phyloP scores from a whole-genome alignment of 2,888 invertebrate genomes.

The Caenorhabditis angaria region DNA sequence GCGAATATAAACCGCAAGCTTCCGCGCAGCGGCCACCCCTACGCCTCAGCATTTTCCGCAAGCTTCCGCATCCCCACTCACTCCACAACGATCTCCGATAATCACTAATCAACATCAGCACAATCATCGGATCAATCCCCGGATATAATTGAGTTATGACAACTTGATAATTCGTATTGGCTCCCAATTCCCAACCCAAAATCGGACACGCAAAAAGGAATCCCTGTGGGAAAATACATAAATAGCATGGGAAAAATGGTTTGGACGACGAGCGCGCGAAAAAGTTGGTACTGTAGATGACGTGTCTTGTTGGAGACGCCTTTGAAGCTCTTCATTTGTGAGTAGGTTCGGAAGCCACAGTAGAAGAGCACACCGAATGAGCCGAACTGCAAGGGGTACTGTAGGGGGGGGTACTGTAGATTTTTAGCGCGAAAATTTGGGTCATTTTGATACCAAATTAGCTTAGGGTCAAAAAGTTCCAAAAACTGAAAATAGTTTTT shows the following conservation, averaged over 20 bases:
- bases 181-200: slow-evolving; percentile 15
- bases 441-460: no score
- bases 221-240: slow-evolving; percentile 16
- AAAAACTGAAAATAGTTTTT: no score
- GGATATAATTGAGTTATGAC: slow-evolving; percentile 19
- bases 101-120: slow-evolving; percentile 20
- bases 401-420: no score
- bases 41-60: no score
- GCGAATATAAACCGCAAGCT: no score
- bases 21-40: no score
- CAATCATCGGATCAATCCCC: slow-evolving; percentile 24
- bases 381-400: neutral
- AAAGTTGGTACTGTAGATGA: slow-evolving; percentile 24
- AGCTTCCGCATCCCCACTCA: no score
- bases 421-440: no score
- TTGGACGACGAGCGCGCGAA: slow-evolving; percentile 18
- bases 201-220: slow-evolving; percentile 15
- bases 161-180: slow-evolving; percentile 15
- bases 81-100: slow-evolving; percentile 12
- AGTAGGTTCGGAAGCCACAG: slow-evolving; percentile 18
- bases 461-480: no score
- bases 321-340: neutral
- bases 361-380: slow-evolving; percentile 18
- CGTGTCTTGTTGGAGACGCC: slow-evolving; percentile 11
- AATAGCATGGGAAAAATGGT: slow-evolving; percentile 20